Percentiles rank a stretch among this genome's conserved stretches.
Evolutionary conservation across 35 echinoderm and acorn worm species (phyloP).

Genomic region (Ptychodera flava): DNA sequence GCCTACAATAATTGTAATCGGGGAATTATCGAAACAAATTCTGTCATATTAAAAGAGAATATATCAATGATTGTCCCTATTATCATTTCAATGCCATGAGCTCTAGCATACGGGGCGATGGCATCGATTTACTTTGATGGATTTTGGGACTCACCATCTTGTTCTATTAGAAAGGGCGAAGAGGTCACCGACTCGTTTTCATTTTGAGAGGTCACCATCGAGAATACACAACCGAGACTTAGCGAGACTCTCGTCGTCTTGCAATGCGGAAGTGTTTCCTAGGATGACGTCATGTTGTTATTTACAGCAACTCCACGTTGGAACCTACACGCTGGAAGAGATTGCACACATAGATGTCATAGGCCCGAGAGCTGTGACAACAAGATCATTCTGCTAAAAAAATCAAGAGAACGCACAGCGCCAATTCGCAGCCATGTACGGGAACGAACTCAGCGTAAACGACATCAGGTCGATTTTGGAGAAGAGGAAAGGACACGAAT

Average conservation of each 20-base stretch:
- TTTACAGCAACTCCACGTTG: neutral
- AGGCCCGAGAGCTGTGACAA: neutral
- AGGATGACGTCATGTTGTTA: neutral
- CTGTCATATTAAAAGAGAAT: no score
- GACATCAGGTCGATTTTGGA: conserved; percentile 34
- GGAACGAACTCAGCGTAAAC: conserved; percentile 23
- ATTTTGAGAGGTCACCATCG: neutral
- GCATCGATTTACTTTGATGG: no score
- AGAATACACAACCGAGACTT: neutral
- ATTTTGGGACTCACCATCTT: neutral
- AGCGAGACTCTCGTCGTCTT: neutral
- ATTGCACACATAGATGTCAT: conserved; percentile 3
- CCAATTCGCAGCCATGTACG: conserved; percentile 38
- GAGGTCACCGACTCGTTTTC: neutral
- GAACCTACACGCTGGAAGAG: conserved; percentile 1
- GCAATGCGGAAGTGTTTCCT: neutral
- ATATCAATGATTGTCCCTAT: no score
- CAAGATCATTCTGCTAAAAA: neutral
- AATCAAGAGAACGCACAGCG: neutral
- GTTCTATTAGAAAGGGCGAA: neutral
- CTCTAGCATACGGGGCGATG: no score
- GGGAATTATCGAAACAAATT: no score
- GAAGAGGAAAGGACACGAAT: neutral
- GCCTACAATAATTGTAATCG: no score
- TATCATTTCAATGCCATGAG: no score